Percentiles rank a stretch among this genome's conserved stretches.
phyloP scores from a whole-genome alignment of 2,797 vertebrate species.

The Typhlichthys subterraneus region DNA sequence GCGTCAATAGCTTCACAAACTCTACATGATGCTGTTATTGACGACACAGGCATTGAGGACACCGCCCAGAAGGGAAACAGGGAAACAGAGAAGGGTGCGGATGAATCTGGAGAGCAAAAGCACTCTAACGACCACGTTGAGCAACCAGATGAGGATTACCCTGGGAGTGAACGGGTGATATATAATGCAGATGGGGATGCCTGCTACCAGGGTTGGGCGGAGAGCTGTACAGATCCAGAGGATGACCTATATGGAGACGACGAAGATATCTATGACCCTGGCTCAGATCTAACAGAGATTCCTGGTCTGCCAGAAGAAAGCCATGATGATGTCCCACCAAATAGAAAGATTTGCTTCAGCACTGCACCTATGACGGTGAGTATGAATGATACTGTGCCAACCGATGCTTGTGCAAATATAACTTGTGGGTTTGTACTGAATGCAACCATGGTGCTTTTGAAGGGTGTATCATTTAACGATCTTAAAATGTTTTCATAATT shows the following conservation, averaged over 20 bases:
- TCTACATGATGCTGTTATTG: constrained; percentile 42
- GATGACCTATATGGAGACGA: constrained; percentile 90
- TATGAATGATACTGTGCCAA: constrained; percentile 23
- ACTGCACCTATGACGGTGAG: constrained; percentile 92
- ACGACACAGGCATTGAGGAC: constrained; percentile 45
- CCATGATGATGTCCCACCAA: constrained; percentile 88
- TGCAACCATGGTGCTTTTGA: constrained; percentile 18
- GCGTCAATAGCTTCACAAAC: constrained; percentile 48
- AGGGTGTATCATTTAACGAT: too few relatives aligned
- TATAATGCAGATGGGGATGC: constrained; percentile 84
- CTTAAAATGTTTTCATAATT: too few relatives aligned
- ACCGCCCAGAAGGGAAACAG: constrained; percentile 32
- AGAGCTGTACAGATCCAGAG: constrained; percentile 90
- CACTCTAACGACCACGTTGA: constrained; percentile 63
- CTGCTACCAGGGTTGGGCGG: constrained; percentile 92
- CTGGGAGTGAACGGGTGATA: constrained; percentile 87
- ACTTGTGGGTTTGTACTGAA: constrained; percentile 41
- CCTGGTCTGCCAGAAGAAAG: constrained; percentile 88
- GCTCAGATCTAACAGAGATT: constrained; percentile 88
- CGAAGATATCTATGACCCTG: constrained; percentile 89
- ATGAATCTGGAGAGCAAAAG: constrained; percentile 45
- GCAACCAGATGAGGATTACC: constrained; percentile 81
- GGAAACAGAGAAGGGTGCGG: constrained; percentile 48
- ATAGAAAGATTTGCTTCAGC: constrained; percentile 94
- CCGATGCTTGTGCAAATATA: constrained; percentile 10